These are phyloP conservation scores for Lycia hirtaria DNA, from an alignment of 2,888 invertebrate species.

Conservation along the genomic window DNA sequence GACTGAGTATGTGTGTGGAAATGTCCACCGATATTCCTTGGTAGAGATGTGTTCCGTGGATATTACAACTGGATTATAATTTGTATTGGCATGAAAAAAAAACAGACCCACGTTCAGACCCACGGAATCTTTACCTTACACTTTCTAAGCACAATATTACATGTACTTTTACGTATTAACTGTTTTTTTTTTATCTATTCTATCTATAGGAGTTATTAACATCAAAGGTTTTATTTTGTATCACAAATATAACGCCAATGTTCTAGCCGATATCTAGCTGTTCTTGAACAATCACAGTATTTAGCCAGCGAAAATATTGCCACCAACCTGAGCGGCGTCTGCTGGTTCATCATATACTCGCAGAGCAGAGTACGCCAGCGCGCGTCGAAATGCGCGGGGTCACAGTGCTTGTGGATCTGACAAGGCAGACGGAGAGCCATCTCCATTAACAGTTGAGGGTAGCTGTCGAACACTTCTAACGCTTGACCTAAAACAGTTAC, in stretches of 20 bases:
- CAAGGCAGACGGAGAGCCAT: constrained; percentile 97
- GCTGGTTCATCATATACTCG: constrained; percentile 97
- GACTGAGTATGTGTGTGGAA: no score
- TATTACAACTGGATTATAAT: no score
- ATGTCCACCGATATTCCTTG: no score
- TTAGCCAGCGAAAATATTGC: background rate
- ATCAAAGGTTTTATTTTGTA: no score
- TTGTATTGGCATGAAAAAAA: no score
- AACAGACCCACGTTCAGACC: no score
- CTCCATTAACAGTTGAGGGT: constrained; percentile 97
- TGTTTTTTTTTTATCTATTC: no score
- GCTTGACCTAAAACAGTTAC: constrained; percentile 88
- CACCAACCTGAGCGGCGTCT: constrained; percentile 91
- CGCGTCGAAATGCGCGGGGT: constrained; percentile 85
- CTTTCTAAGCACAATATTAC: no score
- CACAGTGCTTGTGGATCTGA: constrained; percentile 94
- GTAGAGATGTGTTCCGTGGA: no score
- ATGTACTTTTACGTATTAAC: no score
- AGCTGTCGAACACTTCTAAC: constrained; percentile 96
- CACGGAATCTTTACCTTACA: no score
- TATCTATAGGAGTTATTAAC: no score
- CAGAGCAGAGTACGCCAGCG: constrained; percentile 93
- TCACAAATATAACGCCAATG: background rate
- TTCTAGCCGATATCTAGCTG: background rate
- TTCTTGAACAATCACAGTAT: background rate